phyloP scores from a whole-genome alignment of 2,797 vertebrate genomes.

The Poecilia gillii region DNA sequence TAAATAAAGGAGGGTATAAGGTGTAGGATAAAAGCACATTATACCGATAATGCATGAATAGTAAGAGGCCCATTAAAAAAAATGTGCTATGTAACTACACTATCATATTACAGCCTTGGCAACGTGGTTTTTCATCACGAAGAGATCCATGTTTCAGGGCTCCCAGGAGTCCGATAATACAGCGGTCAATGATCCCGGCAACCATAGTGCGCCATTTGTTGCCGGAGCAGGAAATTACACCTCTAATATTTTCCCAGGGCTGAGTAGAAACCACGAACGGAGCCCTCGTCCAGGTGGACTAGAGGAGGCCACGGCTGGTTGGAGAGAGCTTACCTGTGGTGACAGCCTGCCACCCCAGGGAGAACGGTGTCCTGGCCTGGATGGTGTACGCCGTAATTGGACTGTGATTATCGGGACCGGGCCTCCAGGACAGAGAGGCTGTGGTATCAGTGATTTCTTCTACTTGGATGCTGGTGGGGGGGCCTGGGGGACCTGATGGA shows the following conservation, averaged over 20 bases:
- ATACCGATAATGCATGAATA: slow-evolving; percentile 39
- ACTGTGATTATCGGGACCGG: slow-evolving; percentile 97
- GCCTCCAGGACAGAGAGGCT: slow-evolving; percentile 95
- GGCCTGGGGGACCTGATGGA: slow-evolving; percentile 91
- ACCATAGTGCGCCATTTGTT: slow-evolving; percentile 51
- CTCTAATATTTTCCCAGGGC: slow-evolving; percentile 63
- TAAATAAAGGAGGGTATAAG: slow-evolving; percentile 47
- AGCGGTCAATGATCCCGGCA: slow-evolving; percentile 63
- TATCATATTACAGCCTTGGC: slow-evolving; percentile 61
- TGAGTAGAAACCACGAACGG: slow-evolving; percentile 47
- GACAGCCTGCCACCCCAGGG: slow-evolving; percentile 97
- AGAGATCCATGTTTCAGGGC: slow-evolving; percentile 54
- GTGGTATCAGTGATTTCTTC: slow-evolving; percentile 95
- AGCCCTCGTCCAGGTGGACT: slow-evolving; percentile 46
- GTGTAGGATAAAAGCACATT: slow-evolving; percentile 47
- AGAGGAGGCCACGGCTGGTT: slow-evolving; percentile 70
- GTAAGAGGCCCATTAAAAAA: slow-evolving; percentile 46
- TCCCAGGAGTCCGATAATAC: slow-evolving; percentile 67
- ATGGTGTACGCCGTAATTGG: slow-evolving; percentile 93
- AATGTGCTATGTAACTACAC: slow-evolving; percentile 53
- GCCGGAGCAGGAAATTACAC: slow-evolving; percentile 65
- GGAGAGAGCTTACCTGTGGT: slow-evolving; percentile 90
- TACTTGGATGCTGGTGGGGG: slow-evolving; percentile 91
- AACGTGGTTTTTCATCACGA: slow-evolving; percentile 53
- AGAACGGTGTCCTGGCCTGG: slow-evolving; percentile 96